A percentile compares a stretch with the other conserved stretches of the same genome.
phyloP scores from a whole-genome alignment of 2,888 invertebrate species.

The Anaspis maculata region DNA sequence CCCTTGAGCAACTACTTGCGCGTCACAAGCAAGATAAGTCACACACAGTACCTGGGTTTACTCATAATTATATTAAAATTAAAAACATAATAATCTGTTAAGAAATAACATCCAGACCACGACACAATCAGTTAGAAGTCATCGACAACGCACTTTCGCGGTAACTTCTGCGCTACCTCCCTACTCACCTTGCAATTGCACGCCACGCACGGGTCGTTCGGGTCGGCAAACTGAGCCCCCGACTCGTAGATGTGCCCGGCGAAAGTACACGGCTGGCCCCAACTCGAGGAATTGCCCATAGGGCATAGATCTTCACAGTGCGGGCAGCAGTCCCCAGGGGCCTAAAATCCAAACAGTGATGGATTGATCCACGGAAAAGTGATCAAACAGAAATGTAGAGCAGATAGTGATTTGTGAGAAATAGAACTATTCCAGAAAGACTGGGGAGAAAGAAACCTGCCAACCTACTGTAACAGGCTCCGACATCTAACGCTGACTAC shows the following conservation, averaged over 20 bases:
- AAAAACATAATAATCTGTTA: background rate
- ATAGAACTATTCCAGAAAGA: no score
- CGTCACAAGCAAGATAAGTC: no score
- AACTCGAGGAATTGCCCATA: conserved; percentile 32
- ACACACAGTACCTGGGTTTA: conserved; percentile 9
- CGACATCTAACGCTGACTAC: no score
- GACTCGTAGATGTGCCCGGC: conserved; percentile 52
- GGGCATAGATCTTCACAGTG: conserved; percentile 54
- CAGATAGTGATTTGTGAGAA: no score
- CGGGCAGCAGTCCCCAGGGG: conserved; percentile 56
- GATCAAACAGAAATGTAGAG: no score
- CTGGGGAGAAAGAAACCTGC: no score
- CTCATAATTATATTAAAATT: conserved; percentile 12
- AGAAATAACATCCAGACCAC: conserved; percentile 29
- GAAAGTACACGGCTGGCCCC: conserved; percentile 52
- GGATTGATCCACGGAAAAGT: no score
- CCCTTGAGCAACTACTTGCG: no score
- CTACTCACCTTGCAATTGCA: conserved; percentile 69
- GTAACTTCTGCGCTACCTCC: background rate
- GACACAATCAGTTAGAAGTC: conserved; percentile 12
- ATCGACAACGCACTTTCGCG: background rate
- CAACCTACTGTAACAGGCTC: no score
- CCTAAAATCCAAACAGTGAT: no score
- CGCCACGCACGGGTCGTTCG: conserved; percentile 59
- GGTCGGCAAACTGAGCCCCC: conserved; percentile 51